These are phyloP conservation scores for Sander lucioperca DNA, from an alignment of 2,113 vertebrate species.

Conservation along the genomic window DNA sequence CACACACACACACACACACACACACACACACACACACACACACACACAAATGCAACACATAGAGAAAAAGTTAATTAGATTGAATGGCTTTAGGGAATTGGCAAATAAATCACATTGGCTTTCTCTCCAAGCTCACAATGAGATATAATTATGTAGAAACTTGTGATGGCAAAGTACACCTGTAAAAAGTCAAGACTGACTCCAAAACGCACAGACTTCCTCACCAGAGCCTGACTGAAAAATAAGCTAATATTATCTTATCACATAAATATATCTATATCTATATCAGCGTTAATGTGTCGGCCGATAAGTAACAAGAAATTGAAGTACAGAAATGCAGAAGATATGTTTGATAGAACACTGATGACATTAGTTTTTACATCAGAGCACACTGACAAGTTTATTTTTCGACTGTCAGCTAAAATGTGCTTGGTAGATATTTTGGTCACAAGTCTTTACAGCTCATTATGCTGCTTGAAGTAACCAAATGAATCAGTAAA, in stretches of 20 bases:
- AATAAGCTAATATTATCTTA: not conserved
- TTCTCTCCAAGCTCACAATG: constrained; percentile 53
- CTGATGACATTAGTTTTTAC: not conserved
- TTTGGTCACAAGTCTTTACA: not conserved
- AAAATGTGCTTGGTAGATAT: not conserved
- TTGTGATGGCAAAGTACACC: constrained; percentile 47
- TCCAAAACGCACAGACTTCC: constrained; percentile 3
- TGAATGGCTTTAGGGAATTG: constrained; percentile 67
- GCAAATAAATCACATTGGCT: constrained; percentile 55
- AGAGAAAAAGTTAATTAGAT: constrained; percentile 70
- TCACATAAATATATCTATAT: not conserved
- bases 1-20: constrained; percentile 5
- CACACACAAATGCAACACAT: constrained; percentile 29
- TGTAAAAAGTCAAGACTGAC: constrained; percentile 30
- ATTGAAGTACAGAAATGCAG: not conserved
- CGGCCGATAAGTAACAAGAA: not conserved
- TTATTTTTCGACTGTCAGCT: not conserved
- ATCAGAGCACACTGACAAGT: not conserved
- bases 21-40: not conserved
- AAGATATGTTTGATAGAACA: not conserved
- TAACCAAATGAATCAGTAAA: not conserved
- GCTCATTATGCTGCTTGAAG: not conserved
- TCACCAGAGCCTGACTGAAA: not conserved
- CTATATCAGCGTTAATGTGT: not conserved
- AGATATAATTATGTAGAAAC: constrained; percentile 65